phyloP scores from a whole-genome alignment of 30 jellyfish, hydroid and myxozoan genomes.

The Cassiopea andromeda region DNA sequence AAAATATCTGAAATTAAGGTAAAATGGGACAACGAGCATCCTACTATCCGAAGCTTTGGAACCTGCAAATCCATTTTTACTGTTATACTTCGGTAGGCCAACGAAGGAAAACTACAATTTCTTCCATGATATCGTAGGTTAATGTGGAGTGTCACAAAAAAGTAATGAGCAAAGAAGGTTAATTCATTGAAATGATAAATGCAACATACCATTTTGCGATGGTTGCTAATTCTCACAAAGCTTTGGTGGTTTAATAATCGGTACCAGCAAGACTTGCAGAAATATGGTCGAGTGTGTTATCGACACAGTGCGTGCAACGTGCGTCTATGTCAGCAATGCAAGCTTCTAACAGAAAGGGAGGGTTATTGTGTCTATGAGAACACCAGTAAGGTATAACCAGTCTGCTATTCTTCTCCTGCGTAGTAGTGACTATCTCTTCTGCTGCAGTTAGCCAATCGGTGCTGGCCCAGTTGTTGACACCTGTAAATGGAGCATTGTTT shows the following conservation, averaged over 20 bases:
- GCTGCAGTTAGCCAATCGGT: slow-evolving; percentile 46
- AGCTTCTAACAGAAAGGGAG: slow-evolving; percentile 49
- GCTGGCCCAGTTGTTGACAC: slow-evolving; percentile 58
- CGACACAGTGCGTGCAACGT: slow-evolving; percentile 79
- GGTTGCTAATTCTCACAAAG: not conserved
- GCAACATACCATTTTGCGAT: slow-evolving; percentile 8
- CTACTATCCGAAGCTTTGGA: too few relatives aligned
- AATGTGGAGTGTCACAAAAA: not conserved
- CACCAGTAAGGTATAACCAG: slow-evolving; percentile 68
- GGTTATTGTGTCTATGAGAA: slow-evolving; percentile 33
- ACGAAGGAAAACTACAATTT: too few relatives aligned
- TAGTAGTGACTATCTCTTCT: slow-evolving; percentile 15
- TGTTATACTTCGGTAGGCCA: too few relatives aligned
- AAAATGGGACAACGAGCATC: too few relatives aligned
- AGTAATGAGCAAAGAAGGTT: not conserved
- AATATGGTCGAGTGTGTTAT: not conserved
- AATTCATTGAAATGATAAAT: not conserved
- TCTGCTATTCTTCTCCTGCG: slow-evolving; percentile 51
- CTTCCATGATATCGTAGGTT: too few relatives aligned
- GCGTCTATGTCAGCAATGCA: slow-evolving; percentile 79
- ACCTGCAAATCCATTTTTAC: too few relatives aligned
- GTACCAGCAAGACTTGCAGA: not conserved
- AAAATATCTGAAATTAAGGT: too few relatives aligned
- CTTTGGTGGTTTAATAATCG: not conserved
- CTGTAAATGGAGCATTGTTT: slow-evolving; percentile 55